A percentile compares a stretch with the other conserved stretches of the same genome.
Conservation (phyloP, 1,140 invertebrate genomes). For the Rhopalosiphum padi region DNA sequence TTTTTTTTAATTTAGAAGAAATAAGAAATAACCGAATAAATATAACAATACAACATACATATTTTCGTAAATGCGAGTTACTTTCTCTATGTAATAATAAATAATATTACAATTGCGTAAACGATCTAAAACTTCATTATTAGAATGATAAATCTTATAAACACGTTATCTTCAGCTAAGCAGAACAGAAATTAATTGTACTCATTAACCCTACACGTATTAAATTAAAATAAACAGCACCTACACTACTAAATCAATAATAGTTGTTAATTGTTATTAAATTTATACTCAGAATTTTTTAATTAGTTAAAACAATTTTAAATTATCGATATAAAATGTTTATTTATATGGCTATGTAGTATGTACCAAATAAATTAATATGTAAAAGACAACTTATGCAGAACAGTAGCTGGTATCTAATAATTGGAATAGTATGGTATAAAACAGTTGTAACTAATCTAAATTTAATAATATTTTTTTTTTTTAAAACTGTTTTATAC, state of each 20-base stretch:
- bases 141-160: slow-evolving; percentile 24
- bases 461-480: background rate
- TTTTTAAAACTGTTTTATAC: background rate
- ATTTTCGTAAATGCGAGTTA: background rate
- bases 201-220: background rate
- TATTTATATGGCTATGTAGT: background rate
- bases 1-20: background rate
- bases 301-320: background rate
- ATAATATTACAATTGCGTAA: slow-evolving; percentile 39
- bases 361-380: background rate
- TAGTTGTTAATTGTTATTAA: background rate
- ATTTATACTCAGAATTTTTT: background rate
- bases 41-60: background rate
- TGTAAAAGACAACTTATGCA: background rate
- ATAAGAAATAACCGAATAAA: background rate
- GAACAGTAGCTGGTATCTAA: background rate
- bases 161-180: slow-evolving; percentile 12
- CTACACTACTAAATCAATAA: background rate
- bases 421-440: background rate
- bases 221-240: background rate
- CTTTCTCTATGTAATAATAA: slow-evolving; percentile 34
- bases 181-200: slow-evolving; percentile 7
- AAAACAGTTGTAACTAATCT: background rate
- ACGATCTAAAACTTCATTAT: background rate
- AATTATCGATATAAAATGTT: background rate